phyloP scores from a whole-genome alignment of 2,113 vertebrate species.

The Percopsis transmontana region DNA sequence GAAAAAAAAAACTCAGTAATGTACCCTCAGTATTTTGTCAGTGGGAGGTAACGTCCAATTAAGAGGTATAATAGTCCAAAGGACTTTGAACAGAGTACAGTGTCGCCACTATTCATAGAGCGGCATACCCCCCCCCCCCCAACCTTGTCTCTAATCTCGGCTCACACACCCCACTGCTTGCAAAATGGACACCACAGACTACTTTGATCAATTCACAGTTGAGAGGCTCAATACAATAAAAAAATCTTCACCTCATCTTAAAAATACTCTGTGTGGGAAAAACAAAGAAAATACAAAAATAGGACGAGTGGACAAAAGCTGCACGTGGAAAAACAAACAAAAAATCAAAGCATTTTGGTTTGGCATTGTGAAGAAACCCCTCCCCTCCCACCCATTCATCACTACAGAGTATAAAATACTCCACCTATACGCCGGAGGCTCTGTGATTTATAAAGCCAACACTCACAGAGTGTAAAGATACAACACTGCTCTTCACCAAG shows the following conservation, averaged over 20 bases:
- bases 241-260: no score
- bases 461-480: conserved; percentile 74
- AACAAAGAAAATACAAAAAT: conserved; percentile 17
- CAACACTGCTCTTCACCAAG: conserved; percentile 45
- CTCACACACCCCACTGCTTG: conserved; percentile 29
- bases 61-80: conserved; percentile 61
- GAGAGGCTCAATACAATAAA: conserved; percentile 54
- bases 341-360: conserved; percentile 50
- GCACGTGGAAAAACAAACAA: conserved; percentile 19
- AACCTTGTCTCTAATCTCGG: conserved; percentile 52
- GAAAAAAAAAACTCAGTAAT: conserved; percentile 49
- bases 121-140: conserved; percentile 28
- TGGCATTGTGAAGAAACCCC: conserved; percentile 65
- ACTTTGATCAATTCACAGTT: conserved; percentile 77
- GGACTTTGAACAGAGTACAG: conserved; percentile 49
- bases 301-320: conserved; percentile 8
- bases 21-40: conserved; percentile 50
- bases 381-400: conserved; percentile 39
- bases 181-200: conserved; percentile 48
- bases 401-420: conserved; percentile 67
- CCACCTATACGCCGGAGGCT: conserved; percentile 62
- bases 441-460: conserved; percentile 61
- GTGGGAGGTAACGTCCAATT: conserved; percentile 56
- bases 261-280: background rate
- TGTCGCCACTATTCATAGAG: conserved; percentile 17